phyloP scores from a whole-genome alignment of 2,113 vertebrate genomes.

The Forbesichthys papilliferus region DNA sequence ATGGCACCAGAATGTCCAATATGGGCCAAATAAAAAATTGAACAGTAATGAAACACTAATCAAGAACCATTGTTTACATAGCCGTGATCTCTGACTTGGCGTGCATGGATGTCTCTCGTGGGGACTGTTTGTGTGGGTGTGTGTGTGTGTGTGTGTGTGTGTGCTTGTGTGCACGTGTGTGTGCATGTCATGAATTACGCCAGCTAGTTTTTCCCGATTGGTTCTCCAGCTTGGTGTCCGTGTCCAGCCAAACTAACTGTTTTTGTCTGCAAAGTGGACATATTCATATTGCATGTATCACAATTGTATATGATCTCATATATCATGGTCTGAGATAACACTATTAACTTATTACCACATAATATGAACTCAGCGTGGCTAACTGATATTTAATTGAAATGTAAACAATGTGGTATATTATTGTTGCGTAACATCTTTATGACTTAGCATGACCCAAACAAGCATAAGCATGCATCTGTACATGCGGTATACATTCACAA shows the following conservation, averaged over 20 bases:
- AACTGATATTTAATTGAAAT: too few relatives aligned
- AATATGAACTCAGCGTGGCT: too few relatives aligned
- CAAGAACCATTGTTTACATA: conserved; percentile 73
- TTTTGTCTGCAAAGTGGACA: not conserved
- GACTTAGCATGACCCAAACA: not conserved
- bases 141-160: conserved; percentile 55
- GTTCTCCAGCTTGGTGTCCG: conserved; percentile 41
- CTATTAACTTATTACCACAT: too few relatives aligned
- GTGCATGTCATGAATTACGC: conserved; percentile 37
- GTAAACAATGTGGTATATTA: too few relatives aligned
- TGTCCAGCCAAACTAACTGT: conserved; percentile 34
- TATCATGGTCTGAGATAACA: conserved; percentile 28
- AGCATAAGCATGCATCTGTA: not conserved
- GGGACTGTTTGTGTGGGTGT: conserved; percentile 21
- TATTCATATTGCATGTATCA: conserved; percentile 7
- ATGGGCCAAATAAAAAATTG: conserved; percentile 77
- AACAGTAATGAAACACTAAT: conserved; percentile 78
- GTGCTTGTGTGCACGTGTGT: conserved; percentile 37
- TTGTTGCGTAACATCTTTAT: too few relatives aligned
- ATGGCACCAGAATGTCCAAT: conserved; percentile 66
- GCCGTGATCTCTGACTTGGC: conserved; percentile 65
- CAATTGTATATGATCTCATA: conserved; percentile 30
- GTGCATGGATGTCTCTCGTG: conserved; percentile 48
- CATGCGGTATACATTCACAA: not conserved
- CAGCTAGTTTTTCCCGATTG: conserved; percentile 35